These are phyloP conservation scores for Cremastinae sp. DNA, from an alignment of 2,888 invertebrate genomes.

Conservation along the genomic window DNA sequence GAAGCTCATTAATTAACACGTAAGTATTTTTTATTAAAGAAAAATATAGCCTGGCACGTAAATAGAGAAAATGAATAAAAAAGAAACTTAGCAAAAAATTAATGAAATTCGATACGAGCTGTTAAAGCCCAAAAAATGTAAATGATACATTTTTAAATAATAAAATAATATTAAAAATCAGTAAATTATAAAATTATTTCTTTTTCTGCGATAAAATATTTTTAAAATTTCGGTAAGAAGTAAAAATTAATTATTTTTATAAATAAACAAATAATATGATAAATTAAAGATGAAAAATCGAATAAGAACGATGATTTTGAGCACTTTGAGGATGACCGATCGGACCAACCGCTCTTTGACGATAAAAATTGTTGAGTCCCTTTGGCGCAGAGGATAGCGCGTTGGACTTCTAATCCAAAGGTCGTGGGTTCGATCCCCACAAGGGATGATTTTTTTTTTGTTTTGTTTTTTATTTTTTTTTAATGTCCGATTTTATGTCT, in stretches of 20 bases:
- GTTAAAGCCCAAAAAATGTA: no score
- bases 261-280: not conserved
- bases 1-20: no score
- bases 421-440: conserved; percentile 80
- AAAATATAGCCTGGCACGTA: no score
- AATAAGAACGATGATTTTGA: not conserved
- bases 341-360: conserved; percentile 21
- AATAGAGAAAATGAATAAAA: no score
- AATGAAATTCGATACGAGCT: no score
- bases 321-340: conserved; percentile 1
- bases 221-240: no score
- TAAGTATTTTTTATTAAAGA: no score
- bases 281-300: not conserved
- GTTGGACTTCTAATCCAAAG: conserved; percentile 80
- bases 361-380: conserved; percentile 70
- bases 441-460: conserved; percentile 76
- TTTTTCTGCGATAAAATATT: no score
- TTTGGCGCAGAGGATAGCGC: conserved; percentile 80
- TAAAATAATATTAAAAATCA: no score
- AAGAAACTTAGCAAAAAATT: no score
- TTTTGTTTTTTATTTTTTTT: conserved; percentile 22
- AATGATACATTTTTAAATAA: no score
- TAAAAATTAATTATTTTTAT: not conserved
- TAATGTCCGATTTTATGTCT: not conserved
- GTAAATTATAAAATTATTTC: no score